Conservation (phyloP, 2,113 vertebrate species). For the Fulica atra region DNA sequence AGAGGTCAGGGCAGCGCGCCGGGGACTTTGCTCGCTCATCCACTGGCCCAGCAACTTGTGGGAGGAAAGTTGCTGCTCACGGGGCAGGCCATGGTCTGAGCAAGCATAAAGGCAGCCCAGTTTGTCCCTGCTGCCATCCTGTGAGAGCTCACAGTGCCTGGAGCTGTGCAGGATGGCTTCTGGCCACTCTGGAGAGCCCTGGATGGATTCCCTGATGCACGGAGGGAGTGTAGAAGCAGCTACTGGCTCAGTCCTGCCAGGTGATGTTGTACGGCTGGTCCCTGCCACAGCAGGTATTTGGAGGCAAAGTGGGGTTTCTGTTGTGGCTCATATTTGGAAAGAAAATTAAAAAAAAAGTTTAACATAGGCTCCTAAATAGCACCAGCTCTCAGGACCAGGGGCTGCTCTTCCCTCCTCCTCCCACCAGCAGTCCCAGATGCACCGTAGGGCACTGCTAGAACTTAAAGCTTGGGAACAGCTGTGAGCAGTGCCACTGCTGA, state of each 20-base stretch:
- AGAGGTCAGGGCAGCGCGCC: neutral
- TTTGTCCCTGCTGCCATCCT: neutral
- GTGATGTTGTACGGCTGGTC: too few relatives aligned
- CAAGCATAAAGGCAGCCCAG: neutral
- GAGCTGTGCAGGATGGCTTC: neutral
- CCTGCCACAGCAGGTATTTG: neutral
- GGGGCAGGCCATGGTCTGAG: neutral
- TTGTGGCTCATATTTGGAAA: neutral
- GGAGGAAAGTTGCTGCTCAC: neutral
- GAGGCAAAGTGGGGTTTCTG: too few relatives aligned
- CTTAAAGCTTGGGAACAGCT: neutral
- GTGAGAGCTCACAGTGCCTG: fast-evolving
- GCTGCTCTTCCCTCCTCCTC: neutral
- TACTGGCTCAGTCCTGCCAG: neutral
- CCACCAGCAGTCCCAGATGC: neutral
- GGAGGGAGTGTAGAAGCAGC: neutral
- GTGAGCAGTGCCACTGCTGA: fast-evolving
- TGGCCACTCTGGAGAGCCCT: neutral
- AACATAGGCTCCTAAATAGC: neutral
- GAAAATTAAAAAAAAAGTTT: neutral
- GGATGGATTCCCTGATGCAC: fast-evolving
- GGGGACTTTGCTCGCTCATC: fast-evolving
- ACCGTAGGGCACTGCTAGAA: fast-evolving
- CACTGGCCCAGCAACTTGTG: neutral
- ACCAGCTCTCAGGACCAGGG: neutral